Evolutionary conservation across 2,888 invertebrate genomes (phyloP), one percentile per base, ranked within the genome.

Genomic region (Cryptophagus acutangulus): DNA sequence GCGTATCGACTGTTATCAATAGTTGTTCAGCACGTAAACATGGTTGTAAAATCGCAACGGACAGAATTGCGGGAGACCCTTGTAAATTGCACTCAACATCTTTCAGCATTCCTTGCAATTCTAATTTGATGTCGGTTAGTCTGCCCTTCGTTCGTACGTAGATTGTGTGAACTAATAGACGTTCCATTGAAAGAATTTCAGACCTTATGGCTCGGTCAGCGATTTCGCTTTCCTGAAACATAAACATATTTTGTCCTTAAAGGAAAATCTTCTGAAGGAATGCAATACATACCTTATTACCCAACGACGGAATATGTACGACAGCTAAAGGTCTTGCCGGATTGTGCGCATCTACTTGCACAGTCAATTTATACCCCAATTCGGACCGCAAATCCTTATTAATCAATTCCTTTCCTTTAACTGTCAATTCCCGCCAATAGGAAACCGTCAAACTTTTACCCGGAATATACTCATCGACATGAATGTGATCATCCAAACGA

Each of bases 141-240:
- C 94, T 77, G 49, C 87, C 85, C 38, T 88, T 79, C 1, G 93
- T 90, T 52, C 96, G 78, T 40, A 94, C 87, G 63, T 96, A 94
- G 53, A 96, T 93, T 0, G 95, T 95, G 65, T 94, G 93, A 3
- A 95, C 93, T 24, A 96, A 74, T 37, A 96, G 74, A 24, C 92
- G 82, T 72, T 96, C 96, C 82, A 96, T 88, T 3, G 94, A 93
- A n/a, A 96, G 76, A 59, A 89, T 82, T 69, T 93, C 92, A 15
- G 90, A 89, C 53, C 89, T 79, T 28, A 91, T 84, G 9, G 90
- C 89, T 49, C 82, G 72, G 58, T 84, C 84, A 1, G 83, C 81
- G 37, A 83, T 79, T 66, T 87, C 82, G 38, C 72, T 71, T 59
- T 80, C 80, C 73, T 75, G 48, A 40, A 56, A 2, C n/a, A n/a